Evolutionary conservation across 92 coral and sea anemone species (phyloP).

Genomic region (Phymanthus crucifer): DNA sequence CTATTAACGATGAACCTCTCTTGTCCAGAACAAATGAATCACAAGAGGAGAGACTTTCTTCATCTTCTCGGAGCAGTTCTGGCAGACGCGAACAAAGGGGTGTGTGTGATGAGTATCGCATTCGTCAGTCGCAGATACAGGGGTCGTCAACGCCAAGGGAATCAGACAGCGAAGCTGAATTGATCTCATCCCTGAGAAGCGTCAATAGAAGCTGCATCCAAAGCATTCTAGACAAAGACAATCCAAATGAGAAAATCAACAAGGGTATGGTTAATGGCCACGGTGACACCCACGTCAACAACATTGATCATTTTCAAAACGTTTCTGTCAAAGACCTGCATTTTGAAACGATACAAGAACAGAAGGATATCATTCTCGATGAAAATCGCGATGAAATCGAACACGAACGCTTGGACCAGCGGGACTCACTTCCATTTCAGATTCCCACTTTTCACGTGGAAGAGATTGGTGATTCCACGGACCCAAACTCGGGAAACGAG

Average conservation of each 20-base stretch:
- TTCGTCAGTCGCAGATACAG: not conserved
- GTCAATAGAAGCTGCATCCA: slow-evolving; percentile 11
- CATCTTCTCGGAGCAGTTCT: not conserved
- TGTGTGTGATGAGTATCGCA: slow-evolving; percentile 12
- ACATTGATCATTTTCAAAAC: not conserved
- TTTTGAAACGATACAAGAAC: not conserved
- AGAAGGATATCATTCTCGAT: not conserved
- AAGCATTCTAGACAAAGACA: slow-evolving; percentile 8
- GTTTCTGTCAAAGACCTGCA: not conserved
- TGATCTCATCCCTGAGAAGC: slow-evolving; percentile 6
- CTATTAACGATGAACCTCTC: slow-evolving; percentile 24
- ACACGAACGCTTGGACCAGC: not conserved
- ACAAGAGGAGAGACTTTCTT: slow-evolving; percentile 20
- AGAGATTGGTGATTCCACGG: slow-evolving; percentile 19
- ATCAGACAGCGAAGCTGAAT: slow-evolving; percentile 25
- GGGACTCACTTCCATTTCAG: slow-evolving; percentile 23
- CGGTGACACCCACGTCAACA: not conserved
- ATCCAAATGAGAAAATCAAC: not conserved
- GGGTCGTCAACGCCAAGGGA: slow-evolving; percentile 9
- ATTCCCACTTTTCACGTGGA: slow-evolving; percentile 63
- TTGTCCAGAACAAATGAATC: slow-evolving; percentile 16
- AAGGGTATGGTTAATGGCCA: not conserved
- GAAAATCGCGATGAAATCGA: not conserved
- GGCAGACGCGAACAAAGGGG: slow-evolving; percentile 12
- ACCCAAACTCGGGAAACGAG: slow-evolving; percentile 12